A percentile compares a stretch with the other conserved stretches of the same genome.
phyloP scores from a whole-genome alignment of 1,140 invertebrate species.

The Trachelipus rathkii region DNA sequence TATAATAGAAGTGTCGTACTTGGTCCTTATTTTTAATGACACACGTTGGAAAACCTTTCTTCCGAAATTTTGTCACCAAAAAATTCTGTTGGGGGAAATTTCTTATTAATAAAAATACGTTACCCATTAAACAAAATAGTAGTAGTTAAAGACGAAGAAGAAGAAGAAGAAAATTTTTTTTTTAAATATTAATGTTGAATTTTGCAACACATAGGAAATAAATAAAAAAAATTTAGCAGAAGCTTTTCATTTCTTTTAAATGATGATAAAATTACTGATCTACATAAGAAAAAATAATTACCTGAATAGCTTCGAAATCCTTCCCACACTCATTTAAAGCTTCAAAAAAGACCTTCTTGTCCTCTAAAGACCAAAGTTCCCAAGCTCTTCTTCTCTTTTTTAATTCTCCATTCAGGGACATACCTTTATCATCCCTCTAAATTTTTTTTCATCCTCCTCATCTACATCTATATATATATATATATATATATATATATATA shows the following conservation, averaged over 20 bases:
- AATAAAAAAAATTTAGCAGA: not conserved
- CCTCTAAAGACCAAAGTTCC: conserved; percentile 77
- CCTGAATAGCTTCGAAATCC: conserved; percentile 74
- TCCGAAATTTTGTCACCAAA: conserved; percentile 47
- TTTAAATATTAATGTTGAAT: too few species aligned
- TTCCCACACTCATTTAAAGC: conserved; percentile 91
- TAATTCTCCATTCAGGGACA: not conserved
- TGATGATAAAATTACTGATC: not conserved
- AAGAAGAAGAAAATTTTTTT: too few species aligned
- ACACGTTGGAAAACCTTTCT: conserved; percentile 58
- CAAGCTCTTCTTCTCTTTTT: conserved; percentile 50
- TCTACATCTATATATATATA: not conserved
- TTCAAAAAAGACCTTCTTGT: conserved; percentile 90
- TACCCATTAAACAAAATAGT: too few species aligned
- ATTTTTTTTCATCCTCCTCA: too few species aligned
- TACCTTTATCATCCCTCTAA: too few species aligned
- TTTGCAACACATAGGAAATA: too few species aligned
- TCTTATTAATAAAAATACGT: too few species aligned
- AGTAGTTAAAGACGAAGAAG: too few species aligned
- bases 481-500: too few species aligned
- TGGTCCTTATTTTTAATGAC: conserved; percentile 80
- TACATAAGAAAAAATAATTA: not conserved
- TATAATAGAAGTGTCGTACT: conserved; percentile 89
- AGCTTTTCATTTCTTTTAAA: not conserved
- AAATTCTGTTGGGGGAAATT: conserved; percentile 29